Conservation (phyloP, 2,113 vertebrate genomes). For the Scartelaos histophorus region DNA sequence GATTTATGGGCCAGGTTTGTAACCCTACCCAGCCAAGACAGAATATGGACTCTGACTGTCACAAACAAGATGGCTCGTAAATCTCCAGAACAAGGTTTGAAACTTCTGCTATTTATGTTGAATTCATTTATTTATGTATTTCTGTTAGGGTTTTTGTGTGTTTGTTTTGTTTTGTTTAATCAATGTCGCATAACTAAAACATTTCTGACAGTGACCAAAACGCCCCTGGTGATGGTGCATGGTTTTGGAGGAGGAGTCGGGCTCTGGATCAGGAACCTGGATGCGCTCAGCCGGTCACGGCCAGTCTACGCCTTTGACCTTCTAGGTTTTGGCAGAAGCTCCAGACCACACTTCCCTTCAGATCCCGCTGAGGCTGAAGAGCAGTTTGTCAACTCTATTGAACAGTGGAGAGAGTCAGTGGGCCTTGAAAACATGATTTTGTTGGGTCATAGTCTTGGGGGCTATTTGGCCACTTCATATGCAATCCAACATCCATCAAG, state of each 20-base stretch:
- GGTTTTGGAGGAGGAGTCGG: constrained; percentile 90
- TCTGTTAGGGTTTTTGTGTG: too few species aligned
- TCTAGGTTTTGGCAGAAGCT: constrained; percentile 88
- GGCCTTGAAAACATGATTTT: constrained; percentile 84
- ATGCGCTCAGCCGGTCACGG: constrained; percentile 76
- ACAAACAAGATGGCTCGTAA: constrained; percentile 65
- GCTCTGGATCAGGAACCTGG: constrained; percentile 88
- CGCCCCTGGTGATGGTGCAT: constrained; percentile 89
- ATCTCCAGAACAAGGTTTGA: constrained; percentile 50
- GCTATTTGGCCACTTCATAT: constrained; percentile 83
- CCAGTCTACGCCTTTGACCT: constrained; percentile 84
- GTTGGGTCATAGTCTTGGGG: constrained; percentile 83
- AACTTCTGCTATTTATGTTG: neutral
- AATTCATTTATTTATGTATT: neutral
- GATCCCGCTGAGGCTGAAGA: constrained; percentile 84
- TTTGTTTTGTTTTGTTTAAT: too few species aligned
- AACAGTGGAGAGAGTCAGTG: constrained; percentile 82
- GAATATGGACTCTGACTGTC: constrained; percentile 88
- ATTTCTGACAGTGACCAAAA: constrained; percentile 62
- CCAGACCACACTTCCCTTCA: constrained; percentile 80
- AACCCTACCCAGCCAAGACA: constrained; percentile 82
- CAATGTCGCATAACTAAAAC: neutral
- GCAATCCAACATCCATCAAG: constrained; percentile 84
- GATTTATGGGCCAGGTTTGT: constrained; percentile 85
- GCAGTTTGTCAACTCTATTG: constrained; percentile 84